These are phyloP conservation scores for Apamea anceps DNA, from an alignment of 2,888 invertebrate species.

Conservation along the genomic window DNA sequence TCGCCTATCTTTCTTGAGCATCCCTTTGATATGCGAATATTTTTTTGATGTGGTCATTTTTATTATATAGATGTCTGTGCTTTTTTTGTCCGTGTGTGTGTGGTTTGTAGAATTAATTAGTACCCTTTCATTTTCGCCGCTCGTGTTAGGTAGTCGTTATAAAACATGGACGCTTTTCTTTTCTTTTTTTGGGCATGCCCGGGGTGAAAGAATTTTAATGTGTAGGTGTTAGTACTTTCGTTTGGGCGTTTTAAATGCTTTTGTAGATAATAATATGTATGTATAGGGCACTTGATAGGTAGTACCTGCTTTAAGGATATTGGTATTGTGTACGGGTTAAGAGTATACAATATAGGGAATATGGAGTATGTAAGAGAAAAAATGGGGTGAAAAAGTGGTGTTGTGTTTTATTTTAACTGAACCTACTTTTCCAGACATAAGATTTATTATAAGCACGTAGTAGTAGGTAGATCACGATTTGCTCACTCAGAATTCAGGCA, in stretches of 20 bases:
- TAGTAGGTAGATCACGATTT: not conserved
- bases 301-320: not conserved
- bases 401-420: not conserved
- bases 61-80: not conserved
- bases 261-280: constrained; percentile 17
- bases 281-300: constrained; percentile 1
- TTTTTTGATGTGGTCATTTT: constrained; percentile 40
- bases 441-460: not conserved
- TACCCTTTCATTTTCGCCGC: constrained; percentile 77
- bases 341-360: not conserved
- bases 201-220: constrained; percentile 80
- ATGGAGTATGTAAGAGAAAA: not conserved
- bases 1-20: constrained; percentile 75
- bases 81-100: constrained; percentile 66
- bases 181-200: constrained; percentile 68
- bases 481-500: too few relatives aligned
- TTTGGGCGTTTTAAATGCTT: constrained; percentile 38
- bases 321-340: not conserved
- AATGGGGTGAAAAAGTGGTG: not conserved
- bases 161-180: constrained; percentile 71
- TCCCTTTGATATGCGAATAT: constrained; percentile 68
- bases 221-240: constrained; percentile 58
- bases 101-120: constrained; percentile 84
- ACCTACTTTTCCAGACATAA: not conserved
- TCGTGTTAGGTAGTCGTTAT: constrained; percentile 77